Percentiles rank a stretch among this genome's conserved stretches.
phyloP scores from a whole-genome alignment of 2,113 vertebrate species.

The Cariama cristata region DNA sequence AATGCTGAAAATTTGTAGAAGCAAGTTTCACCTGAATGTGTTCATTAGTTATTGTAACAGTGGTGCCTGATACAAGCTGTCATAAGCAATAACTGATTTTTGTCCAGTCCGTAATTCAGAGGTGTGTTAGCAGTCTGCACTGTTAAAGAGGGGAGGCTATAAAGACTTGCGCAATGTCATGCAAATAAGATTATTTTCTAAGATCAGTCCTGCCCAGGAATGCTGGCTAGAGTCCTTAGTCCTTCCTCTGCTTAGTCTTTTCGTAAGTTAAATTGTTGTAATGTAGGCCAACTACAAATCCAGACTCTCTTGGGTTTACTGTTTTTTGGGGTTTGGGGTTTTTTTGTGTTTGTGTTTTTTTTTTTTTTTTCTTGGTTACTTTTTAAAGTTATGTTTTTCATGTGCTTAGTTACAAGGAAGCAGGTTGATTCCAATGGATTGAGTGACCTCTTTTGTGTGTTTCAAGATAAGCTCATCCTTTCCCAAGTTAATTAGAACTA shows the following conservation, averaged over 20 bases:
- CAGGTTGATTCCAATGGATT: not conserved
- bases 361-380: not conserved
- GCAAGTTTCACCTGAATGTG: not conserved
- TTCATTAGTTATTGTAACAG: not conserved
- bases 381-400: not conserved
- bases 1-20: not conserved
- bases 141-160: not conserved
- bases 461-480: not conserved
- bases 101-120: not conserved
- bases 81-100: not conserved
- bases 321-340: no score
- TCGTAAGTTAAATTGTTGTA: not conserved
- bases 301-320: not conserved
- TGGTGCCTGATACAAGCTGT: not conserved
- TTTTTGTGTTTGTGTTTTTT: not conserved
- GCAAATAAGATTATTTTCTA: not conserved
- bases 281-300: not conserved
- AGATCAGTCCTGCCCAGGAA: not conserved
- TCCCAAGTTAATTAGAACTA: slow-evolving; percentile 8
- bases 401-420: not conserved
- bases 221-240: not conserved
- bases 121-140: not conserved
- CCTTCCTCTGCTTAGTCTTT: not conserved
- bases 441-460: not conserved
- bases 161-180: not conserved